phyloP scores from a whole-genome alignment of 2,888 invertebrate species.

The Pharmacophagus antenor region DNA sequence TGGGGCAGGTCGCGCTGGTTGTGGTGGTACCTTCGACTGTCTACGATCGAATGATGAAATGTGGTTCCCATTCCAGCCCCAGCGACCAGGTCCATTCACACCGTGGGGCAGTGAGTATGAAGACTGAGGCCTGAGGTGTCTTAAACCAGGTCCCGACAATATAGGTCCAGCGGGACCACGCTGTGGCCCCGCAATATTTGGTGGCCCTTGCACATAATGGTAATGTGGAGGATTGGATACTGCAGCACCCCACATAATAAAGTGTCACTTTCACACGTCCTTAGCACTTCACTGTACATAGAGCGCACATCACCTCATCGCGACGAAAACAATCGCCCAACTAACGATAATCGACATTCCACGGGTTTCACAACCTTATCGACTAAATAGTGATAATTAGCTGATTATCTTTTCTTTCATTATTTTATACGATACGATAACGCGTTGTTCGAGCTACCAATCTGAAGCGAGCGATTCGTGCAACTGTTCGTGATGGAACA shows the following conservation, averaged over 20 bases:
- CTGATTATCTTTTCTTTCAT: slow-evolving; percentile 57
- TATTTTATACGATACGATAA: slow-evolving; percentile 59
- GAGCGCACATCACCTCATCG: slow-evolving; percentile 62
- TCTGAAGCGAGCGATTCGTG: slow-evolving; percentile 63
- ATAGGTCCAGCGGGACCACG: slow-evolving; percentile 66
- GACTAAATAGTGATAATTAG: slow-evolving; percentile 57
- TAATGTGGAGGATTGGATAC: slow-evolving; percentile 73
- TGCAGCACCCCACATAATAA: slow-evolving; percentile 72
- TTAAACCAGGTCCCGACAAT: slow-evolving; percentile 59
- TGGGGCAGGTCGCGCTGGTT: slow-evolving; percentile 69
- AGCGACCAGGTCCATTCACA: slow-evolving; percentile 76
- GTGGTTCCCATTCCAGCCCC: slow-evolving; percentile 80
- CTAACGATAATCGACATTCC: slow-evolving; percentile 60
- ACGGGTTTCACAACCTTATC: slow-evolving; percentile 59
- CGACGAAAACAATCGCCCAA: slow-evolving; percentile 53
- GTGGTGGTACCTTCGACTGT: slow-evolving; percentile 71
- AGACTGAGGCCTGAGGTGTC: slow-evolving; percentile 71
- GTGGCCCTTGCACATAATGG: slow-evolving; percentile 68
- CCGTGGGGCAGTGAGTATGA: slow-evolving; percentile 79
- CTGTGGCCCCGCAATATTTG: slow-evolving; percentile 54
- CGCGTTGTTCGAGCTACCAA: slow-evolving; percentile 55
- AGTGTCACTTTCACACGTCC: slow-evolving; percentile 40
- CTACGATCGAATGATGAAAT: slow-evolving; percentile 76
- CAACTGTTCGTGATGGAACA: slow-evolving; percentile 71
- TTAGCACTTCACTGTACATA: slow-evolving; percentile 44